Conservation (phyloP, 1,140 invertebrate species). For the Steinernema khuongi region DNA sequence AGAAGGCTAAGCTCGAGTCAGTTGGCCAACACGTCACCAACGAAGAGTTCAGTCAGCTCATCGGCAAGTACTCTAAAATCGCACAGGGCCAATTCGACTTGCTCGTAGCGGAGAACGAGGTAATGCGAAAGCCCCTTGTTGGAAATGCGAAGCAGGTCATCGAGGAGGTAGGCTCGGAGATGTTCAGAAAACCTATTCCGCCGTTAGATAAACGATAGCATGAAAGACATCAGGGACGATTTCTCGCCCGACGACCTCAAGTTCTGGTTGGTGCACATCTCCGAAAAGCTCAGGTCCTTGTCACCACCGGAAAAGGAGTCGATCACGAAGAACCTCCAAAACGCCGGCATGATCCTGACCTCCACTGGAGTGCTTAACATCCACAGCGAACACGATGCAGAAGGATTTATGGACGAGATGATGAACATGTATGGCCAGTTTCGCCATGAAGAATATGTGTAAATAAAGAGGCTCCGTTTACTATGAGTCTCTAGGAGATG, state of each 20-base stretch:
- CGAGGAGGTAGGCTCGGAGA: background rate
- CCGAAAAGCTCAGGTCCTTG: background rate
- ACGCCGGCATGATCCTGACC: background rate
- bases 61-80: background rate
- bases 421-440: background rate
- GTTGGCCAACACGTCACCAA: background rate
- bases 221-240: background rate
- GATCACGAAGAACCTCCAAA: background rate
- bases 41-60: background rate
- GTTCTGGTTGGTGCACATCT: background rate
- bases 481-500: too few species aligned
- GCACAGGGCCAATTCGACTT: background rate
- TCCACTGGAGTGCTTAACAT: background rate
- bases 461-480: too few species aligned
- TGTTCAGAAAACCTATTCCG: background rate
- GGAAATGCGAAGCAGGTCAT: background rate
- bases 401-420: background rate
- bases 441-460: background rate
- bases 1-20: background rate
- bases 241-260: background rate
- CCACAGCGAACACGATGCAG: background rate
- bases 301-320: background rate
- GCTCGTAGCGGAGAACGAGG: background rate
- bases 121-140: background rate
- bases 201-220: background rate